Conservation (phyloP, 2,113 vertebrate species). For the Dromiciops gliroides region DNA sequence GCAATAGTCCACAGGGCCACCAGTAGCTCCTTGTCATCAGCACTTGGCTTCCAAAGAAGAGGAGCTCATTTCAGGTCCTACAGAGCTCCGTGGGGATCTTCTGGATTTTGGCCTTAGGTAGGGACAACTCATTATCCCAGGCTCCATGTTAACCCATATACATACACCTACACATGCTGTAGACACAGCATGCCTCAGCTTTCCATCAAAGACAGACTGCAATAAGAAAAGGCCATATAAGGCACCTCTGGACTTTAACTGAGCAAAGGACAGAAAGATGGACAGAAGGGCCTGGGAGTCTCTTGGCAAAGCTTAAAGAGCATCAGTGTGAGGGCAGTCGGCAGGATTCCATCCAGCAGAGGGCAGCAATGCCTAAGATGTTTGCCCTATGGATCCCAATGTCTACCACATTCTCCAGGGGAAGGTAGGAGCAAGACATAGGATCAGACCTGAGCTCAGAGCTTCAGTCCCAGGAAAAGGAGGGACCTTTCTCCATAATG, state of each 20-base stretch:
- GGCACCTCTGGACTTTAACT: not conserved
- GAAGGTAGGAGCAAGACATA: slow-evolving; percentile 1
- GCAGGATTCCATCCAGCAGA: slow-evolving; percentile 77
- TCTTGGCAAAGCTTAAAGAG: not conserved
- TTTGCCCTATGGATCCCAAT: slow-evolving; percentile 25
- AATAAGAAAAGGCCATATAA: not conserved
- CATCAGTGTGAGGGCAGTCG: slow-evolving; percentile 7
- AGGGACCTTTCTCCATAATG: not conserved
- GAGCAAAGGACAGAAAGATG: not conserved
- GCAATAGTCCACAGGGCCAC: not conserved
- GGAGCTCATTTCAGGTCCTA: not conserved
- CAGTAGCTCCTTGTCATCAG: not conserved
- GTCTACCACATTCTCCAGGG: not conserved
- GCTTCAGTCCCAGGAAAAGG: not conserved
- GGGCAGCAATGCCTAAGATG: slow-evolving; percentile 74
- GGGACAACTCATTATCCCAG: slow-evolving; percentile 1
- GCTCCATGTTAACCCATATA: not conserved
- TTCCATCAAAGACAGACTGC: not conserved
- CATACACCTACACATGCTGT: not conserved
- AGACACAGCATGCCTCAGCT: not conserved
- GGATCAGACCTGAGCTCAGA: not conserved
- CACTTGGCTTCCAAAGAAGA: not conserved
- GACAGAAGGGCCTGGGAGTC: not conserved
- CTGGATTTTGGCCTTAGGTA: not conserved
- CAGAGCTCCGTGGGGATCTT: slow-evolving; percentile 6